Percentiles rank a stretch among this genome's conserved stretches.
Conservation (phyloP, 1,140 invertebrate genomes). For the Ceratina calcarata region DNA sequence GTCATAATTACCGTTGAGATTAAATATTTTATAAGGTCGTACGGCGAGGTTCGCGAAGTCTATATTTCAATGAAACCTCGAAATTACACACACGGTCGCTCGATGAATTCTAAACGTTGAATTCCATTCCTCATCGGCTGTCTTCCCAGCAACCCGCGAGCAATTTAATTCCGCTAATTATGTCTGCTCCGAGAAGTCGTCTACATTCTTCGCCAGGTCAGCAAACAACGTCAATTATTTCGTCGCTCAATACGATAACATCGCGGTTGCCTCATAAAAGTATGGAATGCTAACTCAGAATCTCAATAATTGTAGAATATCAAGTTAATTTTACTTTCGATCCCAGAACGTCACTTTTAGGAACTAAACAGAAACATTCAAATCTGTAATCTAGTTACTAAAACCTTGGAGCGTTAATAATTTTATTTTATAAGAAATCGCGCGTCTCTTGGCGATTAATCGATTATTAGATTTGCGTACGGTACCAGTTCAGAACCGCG, state of each 20-base stretch:
- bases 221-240: constrained; percentile 8
- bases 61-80: not conserved
- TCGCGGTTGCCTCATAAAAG: constrained; percentile 8
- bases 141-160: not conserved
- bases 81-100: not conserved
- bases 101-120: not conserved
- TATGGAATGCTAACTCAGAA: constrained; percentile 8
- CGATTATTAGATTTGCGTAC: constrained; percentile 28
- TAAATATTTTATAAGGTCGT: not conserved
- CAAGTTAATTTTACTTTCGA: too few relatives aligned
- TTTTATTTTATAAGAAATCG: not conserved
- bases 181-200: not conserved
- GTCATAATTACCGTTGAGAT: constrained; percentile 51
- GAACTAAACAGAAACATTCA: too few relatives aligned
- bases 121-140: constrained; percentile 12
- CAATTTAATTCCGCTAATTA: constrained; percentile 41
- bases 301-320: constrained; percentile 27
- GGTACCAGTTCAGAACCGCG: not conserved
- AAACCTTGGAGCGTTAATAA: not conserved
- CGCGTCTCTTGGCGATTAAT: constrained; percentile 19
- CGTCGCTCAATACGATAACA: constrained; percentile 8
- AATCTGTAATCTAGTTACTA: too few relatives aligned
- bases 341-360: too few relatives aligned
- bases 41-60: not conserved
- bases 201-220: constrained; percentile 38